phyloP scores from a whole-genome alignment of 2,888 invertebrate species.

The Ommatoiulus sabulosus region DNA sequence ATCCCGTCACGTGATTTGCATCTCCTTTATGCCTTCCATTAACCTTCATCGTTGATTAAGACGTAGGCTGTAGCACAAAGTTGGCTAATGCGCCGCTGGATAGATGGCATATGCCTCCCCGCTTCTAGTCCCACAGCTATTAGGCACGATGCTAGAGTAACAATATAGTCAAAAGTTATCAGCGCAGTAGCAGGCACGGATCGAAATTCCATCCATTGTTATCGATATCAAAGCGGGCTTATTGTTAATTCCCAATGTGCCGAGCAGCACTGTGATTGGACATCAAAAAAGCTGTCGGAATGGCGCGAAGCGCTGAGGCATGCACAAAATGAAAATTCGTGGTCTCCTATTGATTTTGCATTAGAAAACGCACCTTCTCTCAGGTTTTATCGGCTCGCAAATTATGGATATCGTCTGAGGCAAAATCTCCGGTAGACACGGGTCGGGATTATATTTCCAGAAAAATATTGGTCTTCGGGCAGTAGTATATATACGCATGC shows the following conservation, averaged over 20 bases:
- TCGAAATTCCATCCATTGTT: neutral
- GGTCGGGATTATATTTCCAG: neutral
- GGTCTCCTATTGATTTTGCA: neutral
- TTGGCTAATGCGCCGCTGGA: neutral
- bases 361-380: neutral
- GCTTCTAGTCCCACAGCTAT: neutral
- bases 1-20: neutral
- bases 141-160: neutral
- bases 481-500: too few relatives aligned
- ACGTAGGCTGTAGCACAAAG: neutral
- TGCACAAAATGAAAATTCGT: slow-evolving; percentile 33
- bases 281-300: neutral
- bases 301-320: slow-evolving; percentile 2
- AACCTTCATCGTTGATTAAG: slow-evolving; percentile 7
- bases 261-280: neutral
- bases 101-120: neutral
- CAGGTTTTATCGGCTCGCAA: neutral
- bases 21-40: neutral
- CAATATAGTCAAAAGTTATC: slow-evolving; percentile 20
- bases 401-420: neutral
- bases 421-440: neutral
- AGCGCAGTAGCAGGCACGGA: slow-evolving; percentile 1
- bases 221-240: slow-evolving; percentile 22
- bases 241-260: slow-evolving; percentile 33
- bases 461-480: too few relatives aligned